A percentile compares a stretch with the other conserved stretches of the same genome.
These are phyloP conservation scores for Cephus pygmeus DNA, from an alignment of 2,888 invertebrate genomes.

Conservation along the genomic window DNA sequence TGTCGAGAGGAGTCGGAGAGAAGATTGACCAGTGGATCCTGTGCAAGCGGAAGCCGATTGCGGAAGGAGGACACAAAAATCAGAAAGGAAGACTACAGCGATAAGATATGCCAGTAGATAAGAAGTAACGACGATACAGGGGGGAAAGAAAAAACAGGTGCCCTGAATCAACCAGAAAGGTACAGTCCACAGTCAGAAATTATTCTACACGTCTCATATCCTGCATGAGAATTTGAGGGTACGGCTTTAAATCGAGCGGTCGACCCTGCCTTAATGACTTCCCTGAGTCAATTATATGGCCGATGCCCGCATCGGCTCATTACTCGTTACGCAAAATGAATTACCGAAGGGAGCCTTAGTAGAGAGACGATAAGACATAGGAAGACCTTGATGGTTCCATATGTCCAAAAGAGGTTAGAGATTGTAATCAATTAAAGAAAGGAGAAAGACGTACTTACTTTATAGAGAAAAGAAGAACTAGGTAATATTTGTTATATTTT, in stretches of 20 bases:
- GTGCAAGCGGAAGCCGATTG: not conserved
- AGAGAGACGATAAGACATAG: not conserved
- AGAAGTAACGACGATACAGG: not conserved
- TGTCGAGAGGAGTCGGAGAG: not conserved
- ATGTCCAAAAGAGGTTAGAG: not conserved
- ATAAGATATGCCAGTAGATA: not conserved
- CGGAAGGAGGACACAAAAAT: not conserved
- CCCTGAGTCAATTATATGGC: conserved; percentile 23
- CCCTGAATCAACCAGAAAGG: not conserved
- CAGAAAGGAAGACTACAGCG: not conserved
- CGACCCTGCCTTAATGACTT: not conserved
- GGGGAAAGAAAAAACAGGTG: not conserved
- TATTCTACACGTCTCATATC: not conserved
- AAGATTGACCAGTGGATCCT: not conserved
- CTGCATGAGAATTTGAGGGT: not conserved
- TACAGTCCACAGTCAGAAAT: not conserved
- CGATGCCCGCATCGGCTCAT: conserved; percentile 26
- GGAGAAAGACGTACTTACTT: not conserved
- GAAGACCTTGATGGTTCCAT: not conserved
- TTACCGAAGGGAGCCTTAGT: not conserved
- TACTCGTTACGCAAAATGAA: conserved; percentile 1
- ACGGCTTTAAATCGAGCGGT: not conserved
- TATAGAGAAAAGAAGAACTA: not conserved
- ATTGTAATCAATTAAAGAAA: not conserved
- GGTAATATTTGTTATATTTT: not conserved